Evolutionary conservation across 2,888 invertebrate genomes (phyloP).

Genomic region (Gastracanthus pulcherrimus): DNA sequence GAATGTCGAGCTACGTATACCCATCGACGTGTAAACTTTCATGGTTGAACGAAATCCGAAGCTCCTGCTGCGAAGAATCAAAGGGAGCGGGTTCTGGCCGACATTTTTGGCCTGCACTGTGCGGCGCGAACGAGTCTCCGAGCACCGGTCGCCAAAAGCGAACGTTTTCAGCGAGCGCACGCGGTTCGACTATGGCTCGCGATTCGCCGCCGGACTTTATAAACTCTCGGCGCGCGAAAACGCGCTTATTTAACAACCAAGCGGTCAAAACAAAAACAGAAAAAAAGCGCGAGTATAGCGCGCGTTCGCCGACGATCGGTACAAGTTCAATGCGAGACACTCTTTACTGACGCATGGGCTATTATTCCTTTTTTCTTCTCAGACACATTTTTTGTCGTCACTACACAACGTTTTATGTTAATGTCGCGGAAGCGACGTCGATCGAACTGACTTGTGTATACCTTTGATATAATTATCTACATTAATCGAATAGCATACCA

Average conservation of each 20-base stretch:
- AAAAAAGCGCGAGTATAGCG: background rate
- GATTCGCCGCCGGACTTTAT: background rate
- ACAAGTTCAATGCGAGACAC: background rate
- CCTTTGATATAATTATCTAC: too few relatives aligned
- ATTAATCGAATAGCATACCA: too few relatives aligned
- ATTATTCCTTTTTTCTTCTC: background rate
- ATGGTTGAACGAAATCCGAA: too few relatives aligned
- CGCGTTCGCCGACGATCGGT: background rate
- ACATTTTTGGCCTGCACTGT: too few relatives aligned
- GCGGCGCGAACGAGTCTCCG: too few relatives aligned
- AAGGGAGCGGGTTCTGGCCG: too few relatives aligned
- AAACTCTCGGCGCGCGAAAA: background rate
- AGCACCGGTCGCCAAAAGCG: background rate
- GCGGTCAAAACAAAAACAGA: background rate
- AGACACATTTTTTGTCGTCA: background rate
- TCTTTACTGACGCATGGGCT: too few relatives aligned
- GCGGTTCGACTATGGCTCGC: conserved; percentile 32
- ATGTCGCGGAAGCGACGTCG: background rate
- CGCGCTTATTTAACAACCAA: conserved; percentile 9
- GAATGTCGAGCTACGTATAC: too few relatives aligned
- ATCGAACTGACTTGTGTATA: too few relatives aligned
- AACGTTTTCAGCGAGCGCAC: conserved; percentile 34
- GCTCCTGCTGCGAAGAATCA: too few relatives aligned
- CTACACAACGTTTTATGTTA: background rate
- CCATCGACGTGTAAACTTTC: too few relatives aligned